Evolutionary conservation across 2,888 invertebrate species (phyloP).

Genomic region (Zaprionus obscuricornis): DNA sequence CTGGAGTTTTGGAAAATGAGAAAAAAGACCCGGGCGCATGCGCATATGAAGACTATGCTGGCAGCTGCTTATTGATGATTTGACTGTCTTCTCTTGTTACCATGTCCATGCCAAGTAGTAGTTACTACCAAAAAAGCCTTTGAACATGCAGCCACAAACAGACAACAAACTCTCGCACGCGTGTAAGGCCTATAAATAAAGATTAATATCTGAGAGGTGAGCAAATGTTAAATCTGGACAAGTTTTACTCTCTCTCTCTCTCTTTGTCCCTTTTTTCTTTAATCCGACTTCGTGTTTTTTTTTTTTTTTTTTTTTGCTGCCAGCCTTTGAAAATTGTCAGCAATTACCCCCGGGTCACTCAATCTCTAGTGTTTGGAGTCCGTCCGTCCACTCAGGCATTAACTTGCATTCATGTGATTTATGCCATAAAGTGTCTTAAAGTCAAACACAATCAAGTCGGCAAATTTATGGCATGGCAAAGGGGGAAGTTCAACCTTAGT

Average conservation of each 20-base stretch:
- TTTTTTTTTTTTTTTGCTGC: slow-evolving; percentile 11
- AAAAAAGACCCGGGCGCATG: slow-evolving; percentile 36
- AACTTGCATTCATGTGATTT: slow-evolving; percentile 65
- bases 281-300: neutral
- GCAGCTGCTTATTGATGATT: slow-evolving; percentile 70
- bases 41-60: too few relatives aligned
- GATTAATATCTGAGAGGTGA: slow-evolving; percentile 66
- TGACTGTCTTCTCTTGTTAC: slow-evolving; percentile 66
- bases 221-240: slow-evolving; percentile 46
- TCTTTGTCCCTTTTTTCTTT: neutral
- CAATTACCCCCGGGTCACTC: slow-evolving; percentile 70
- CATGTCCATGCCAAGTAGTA: slow-evolving; percentile 47
- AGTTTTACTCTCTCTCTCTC: slow-evolving; percentile 36
- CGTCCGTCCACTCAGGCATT: too few relatives aligned
- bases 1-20: slow-evolving; percentile 12
- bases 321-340: slow-evolving; percentile 66
- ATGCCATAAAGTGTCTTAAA: slow-evolving; percentile 65
- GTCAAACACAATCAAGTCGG: slow-evolving; percentile 69
- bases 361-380: slow-evolving; percentile 1
- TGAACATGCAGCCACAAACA: slow-evolving; percentile 44
- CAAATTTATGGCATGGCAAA: slow-evolving; percentile 47
- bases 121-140: slow-evolving; percentile 50
- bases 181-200: slow-evolving; percentile 67
- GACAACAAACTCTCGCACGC: slow-evolving; percentile 24
- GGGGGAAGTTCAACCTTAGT: slow-evolving; percentile 4